Evolutionary conservation across 1,140 invertebrate species (phyloP), one percentile per base, ranked within the genome.

Genomic region (Atta colombica): DNA sequence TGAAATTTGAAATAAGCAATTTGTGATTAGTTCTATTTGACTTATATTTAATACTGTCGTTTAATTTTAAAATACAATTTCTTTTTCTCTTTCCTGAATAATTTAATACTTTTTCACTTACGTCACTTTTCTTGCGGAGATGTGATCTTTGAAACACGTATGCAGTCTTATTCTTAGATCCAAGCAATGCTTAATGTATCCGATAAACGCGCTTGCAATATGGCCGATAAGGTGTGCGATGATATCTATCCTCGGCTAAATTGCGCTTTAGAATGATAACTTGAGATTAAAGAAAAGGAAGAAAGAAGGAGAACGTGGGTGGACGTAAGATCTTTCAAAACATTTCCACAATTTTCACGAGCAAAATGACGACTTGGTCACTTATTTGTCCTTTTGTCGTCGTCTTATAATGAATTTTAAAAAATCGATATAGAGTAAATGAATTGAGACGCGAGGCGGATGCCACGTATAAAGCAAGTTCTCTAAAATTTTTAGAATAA

Each of bases 141-240:
- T 12, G 7, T 45, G 7, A 58, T 6, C n/a, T 75, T 21, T 75
- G 16, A 4, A 12, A 25, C 25, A 39, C 25, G 12, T 14, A 39
- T 53, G 31, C 39, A 72, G 85, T 60, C 58, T 88, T 86, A 75
- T 87, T 81, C 28, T 66, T 45, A 16, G 66, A 31, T 88, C 51
- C 39, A 66, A 66, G 60, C 55, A 69, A 80, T 0, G 7, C 61
- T n/a, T 78, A 49, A 14, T 69, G 53, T 49, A 61, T 39, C 53
- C 7, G n/a, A 5, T 78, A 31, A 18, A 51, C 16, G 65, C 53
- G 55, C 60, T 21, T 81, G 68, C 75, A 49, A 60, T 49, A 60
- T 21, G 16, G 31, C 35, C 61, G 71, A 45, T 88, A 75, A 88
- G 55, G 53, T 58, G n/a, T 66, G 61, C 77, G 21, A 61, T 6